Base-by-base conservation (phyloP, 2,888 invertebrate species). In the Cantharis lateralis region DNA sequence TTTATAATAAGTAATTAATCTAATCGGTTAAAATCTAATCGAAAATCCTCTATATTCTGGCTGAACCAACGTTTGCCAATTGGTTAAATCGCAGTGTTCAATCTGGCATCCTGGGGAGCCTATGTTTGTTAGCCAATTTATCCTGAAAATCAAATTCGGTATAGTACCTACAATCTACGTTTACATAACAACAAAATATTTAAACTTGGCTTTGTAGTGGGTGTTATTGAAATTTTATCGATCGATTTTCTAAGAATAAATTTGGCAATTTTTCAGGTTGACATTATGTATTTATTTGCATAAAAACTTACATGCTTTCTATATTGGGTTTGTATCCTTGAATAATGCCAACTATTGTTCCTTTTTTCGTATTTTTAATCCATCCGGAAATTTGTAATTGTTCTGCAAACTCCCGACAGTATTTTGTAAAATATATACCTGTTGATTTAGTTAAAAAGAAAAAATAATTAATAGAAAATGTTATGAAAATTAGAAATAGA, bases 391-490 rank as follows among this genome's bases (percentile, higher is more conserved):
- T 90, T 16, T 93, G 93, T 32, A 95, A 89, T 84, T 93, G 91
- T 73, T 91, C 91, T 71, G 95, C 94, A 80, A 94, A 89, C 85
- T 96, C 95, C 82, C 95, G 93, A 84, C 96, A 95, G 87, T 94
- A 95, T 89, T 98, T 96, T 15, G 96, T 95, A 87, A 96, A 96
- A 87, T 94, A 95, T 81, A 94, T 93, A 76, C 96, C 96, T 96
- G 89, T 78, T 68, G 70, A 80, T 71, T 48, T 74, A 48, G 72
- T 66, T 71, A 1, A 11, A 48, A 20, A n/a, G n/a, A n/a, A 73
- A 28, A 75, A 72, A 66, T 71, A 69, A 62, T 48, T 26, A 26
- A 32, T 48, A 70, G 15, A 62, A 71, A 79, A 77, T 72, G n/a
- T 10, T 13, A 13, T 10, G 32, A 32, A 48, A n/a, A 4, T 48